Conservation (phyloP, 2,888 invertebrate species). For the Dolichopus griseipennis region DNA sequence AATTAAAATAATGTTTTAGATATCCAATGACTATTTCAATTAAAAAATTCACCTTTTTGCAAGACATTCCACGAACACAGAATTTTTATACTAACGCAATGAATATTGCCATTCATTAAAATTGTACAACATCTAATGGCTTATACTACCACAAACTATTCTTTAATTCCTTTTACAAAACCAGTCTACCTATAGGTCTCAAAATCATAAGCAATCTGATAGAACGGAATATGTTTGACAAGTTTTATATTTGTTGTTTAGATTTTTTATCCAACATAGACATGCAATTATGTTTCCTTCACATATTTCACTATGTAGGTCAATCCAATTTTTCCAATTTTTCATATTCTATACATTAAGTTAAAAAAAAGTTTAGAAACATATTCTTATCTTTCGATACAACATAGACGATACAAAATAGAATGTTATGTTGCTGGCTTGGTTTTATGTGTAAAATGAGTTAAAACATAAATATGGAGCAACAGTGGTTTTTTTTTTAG, state of each 20-base stretch:
- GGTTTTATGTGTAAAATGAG: too few species aligned
- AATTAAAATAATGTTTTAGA: too few species aligned
- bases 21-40: too few species aligned
- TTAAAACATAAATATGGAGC: too few species aligned
- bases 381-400: too few species aligned
- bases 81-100: background rate
- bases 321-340: background rate
- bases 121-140: background rate
- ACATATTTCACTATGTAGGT: background rate
- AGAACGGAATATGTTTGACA: background rate
- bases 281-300: background rate
- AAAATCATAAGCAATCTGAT: background rate
- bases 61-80: too few species aligned
- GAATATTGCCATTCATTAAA: background rate
- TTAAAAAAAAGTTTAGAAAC: too few species aligned
- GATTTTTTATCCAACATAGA: background rate
- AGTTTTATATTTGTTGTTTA: background rate
- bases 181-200: background rate
- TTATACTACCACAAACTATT: background rate
- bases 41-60: too few species aligned
- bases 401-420: too few species aligned
- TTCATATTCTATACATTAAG: too few species aligned
- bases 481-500: too few species aligned
- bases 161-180: background rate
- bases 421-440: too few species aligned